Base-by-base conservation (phyloP, 1,140 invertebrate genomes). In the Zaprionus inermis region DNA sequence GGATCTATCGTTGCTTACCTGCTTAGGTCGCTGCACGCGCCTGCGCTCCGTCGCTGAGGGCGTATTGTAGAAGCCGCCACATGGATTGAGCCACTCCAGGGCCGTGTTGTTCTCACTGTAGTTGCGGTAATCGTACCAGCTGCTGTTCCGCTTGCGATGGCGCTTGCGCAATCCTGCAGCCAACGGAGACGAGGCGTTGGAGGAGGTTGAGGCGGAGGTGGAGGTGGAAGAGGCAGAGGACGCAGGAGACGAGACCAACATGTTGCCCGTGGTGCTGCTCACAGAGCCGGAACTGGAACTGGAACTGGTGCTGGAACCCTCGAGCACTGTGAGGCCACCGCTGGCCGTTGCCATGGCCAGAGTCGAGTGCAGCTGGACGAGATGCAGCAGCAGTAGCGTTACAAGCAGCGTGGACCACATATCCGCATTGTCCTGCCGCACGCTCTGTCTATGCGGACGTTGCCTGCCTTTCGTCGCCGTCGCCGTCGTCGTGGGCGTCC, bases 11-110 rank as follows among this genome's bases (percentile, higher is more conserved):
- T 34, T 46, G 66, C 71, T 67, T 59, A 91, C 90, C 90, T 91
- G 83, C 65, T 76, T 91, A 56, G 84, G 75, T 7, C 78, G 79
- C 58, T 74, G 79, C 32, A 78, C 72, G 34, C 60, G 76, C 5
- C 36, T 68, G 12, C 85, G 78, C 32, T 79, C 71, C 5, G 36
- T 76, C 7, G 70, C 72, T 14, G 72, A 16, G 2, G 90, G 82
- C 14, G 75, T 60, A 5, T 49, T 68, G 34, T 89, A 91, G 64
- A 60, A 73, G 10, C 90, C 90, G 11, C 79, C 81, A 36, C 90
- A 91, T 22, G 90, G 90, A 89, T 91, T 91, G 16, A 77, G 61
- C 90, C 90, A 91, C 57, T 91, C 90, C 63, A 89, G 41, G 3
- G 81, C 79, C 0, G 81, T 91, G 7, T 68, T 84, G 16, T 81